Evolutionary conservation across 1,140 invertebrate genomes (phyloP).

Genomic region (Bombus superbus): DNA sequence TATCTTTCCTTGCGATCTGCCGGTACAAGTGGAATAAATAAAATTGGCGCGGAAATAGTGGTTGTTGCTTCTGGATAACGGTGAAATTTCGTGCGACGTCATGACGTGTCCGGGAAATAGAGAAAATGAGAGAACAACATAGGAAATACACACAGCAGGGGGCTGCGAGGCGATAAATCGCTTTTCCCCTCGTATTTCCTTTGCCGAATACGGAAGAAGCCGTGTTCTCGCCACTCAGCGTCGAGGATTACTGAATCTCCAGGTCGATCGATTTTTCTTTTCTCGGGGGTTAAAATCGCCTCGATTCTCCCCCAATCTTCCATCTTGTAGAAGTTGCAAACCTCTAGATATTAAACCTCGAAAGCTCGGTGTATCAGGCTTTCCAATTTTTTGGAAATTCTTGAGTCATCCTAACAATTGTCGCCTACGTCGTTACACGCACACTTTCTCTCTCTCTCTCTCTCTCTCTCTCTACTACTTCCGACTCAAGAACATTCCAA

Average conservation of each 20-base stretch:
- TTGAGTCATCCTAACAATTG: neutral
- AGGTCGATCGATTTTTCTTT: slow-evolving; percentile 14
- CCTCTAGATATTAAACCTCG: neutral
- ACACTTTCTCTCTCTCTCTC: too few species aligned
- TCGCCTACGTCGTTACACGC: too few species aligned
- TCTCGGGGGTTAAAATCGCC: slow-evolving; percentile 3
- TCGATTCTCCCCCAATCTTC: neutral
- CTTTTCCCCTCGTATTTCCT: neutral
- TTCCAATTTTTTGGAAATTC: neutral
- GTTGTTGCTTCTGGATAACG: neutral
- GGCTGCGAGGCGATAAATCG: slow-evolving; percentile 9
- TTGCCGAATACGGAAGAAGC: neutral
- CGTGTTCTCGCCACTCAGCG: neutral
- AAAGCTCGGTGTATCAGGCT: neutral
- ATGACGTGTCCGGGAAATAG: too few species aligned
- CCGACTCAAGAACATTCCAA: neutral
- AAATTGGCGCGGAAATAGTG: neutral
- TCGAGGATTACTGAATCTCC: slow-evolving; percentile 3
- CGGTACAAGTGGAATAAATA: too few species aligned
- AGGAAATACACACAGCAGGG: neutral
- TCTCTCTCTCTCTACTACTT: too few species aligned
- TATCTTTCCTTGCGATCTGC: too few species aligned
- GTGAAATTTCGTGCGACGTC: neutral
- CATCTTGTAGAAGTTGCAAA: too few species aligned
- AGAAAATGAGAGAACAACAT: neutral